Percentiles rank a stretch among this genome's conserved stretches.
Conservation (phyloP, 2,113 vertebrate genomes). For the Anhinga rufa region DNA sequence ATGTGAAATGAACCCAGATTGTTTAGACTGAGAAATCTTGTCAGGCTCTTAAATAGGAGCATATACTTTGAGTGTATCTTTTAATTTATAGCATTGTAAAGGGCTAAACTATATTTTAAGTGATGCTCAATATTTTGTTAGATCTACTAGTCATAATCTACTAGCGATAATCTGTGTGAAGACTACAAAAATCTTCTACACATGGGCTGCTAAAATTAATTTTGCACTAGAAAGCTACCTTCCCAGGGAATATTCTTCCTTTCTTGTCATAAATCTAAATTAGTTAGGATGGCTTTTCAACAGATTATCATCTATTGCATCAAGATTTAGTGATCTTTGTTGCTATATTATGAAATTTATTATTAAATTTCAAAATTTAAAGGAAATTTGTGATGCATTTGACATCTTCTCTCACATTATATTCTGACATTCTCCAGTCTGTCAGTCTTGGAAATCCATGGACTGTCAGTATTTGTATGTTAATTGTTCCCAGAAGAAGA, state of each 20-base stretch:
- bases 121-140: neutral
- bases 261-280: neutral
- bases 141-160: neutral
- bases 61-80: neutral
- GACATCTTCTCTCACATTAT: neutral
- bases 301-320: neutral
- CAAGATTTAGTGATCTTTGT: neutral
- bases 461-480: neutral
- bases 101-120: neutral
- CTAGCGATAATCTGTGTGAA: neutral
- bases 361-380: neutral
- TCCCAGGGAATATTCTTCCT: neutral
- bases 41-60: neutral
- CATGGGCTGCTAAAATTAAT: neutral
- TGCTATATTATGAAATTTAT: neutral
- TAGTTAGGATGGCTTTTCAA: neutral
- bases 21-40: neutral
- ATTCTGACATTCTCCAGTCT: neutral
- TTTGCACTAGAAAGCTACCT: neutral
- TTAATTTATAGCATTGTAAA: neutral
- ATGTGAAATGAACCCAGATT: neutral
- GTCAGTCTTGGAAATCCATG: neutral
- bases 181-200: neutral
- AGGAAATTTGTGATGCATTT: neutral
- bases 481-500: neutral